Percentiles rank a stretch among this genome's conserved stretches.
phyloP scores from a whole-genome alignment of 2,113 vertebrate genomes.

The Tetraodon nigroviridis region DNA sequence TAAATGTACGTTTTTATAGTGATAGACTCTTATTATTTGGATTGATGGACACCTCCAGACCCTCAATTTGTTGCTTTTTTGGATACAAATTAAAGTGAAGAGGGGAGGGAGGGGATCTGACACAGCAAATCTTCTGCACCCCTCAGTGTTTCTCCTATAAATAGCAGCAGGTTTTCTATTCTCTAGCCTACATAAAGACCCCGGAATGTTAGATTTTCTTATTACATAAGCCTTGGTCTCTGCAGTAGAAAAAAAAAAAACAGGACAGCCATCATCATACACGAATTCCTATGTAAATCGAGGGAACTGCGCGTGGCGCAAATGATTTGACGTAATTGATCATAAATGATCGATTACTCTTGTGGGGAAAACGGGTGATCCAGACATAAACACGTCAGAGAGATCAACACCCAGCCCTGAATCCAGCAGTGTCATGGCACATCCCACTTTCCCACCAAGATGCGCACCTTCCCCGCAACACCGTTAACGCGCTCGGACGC shows the following conservation, averaged over 20 bases:
- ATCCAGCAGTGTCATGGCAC: slow-evolving; percentile 11
- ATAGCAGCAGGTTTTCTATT: slow-evolving; percentile 61
- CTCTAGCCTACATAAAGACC: slow-evolving; percentile 30
- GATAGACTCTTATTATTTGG: neutral
- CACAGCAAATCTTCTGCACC: slow-evolving; percentile 65
- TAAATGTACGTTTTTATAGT: slow-evolving; percentile 36
- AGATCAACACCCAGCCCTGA: slow-evolving; percentile 11
- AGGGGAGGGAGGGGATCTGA: slow-evolving; percentile 46
- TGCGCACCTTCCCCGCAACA: slow-evolving; percentile 14
- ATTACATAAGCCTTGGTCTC: neutral
- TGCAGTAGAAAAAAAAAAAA: too few species aligned
- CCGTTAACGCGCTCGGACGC: slow-evolving; percentile 10
- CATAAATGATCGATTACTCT: neutral
- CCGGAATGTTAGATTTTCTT: slow-evolving; percentile 18
- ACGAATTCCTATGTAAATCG: neutral
- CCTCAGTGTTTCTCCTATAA: slow-evolving; percentile 63
- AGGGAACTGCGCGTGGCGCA: neutral
- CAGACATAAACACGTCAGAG: slow-evolving; percentile 12
- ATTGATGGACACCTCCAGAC: too few species aligned
- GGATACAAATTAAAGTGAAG: slow-evolving; percentile 5
- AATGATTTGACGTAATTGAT: neutral
- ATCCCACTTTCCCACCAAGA: slow-evolving; percentile 2
- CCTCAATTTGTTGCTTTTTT: too few species aligned
- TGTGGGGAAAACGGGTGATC: slow-evolving; percentile 15
- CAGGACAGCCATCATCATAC: neutral